A percentile compares a stretch with the other conserved stretches of the same genome.
phyloP scores from a whole-genome alignment of 2,113 vertebrate species.

The Castor canadensis region DNA sequence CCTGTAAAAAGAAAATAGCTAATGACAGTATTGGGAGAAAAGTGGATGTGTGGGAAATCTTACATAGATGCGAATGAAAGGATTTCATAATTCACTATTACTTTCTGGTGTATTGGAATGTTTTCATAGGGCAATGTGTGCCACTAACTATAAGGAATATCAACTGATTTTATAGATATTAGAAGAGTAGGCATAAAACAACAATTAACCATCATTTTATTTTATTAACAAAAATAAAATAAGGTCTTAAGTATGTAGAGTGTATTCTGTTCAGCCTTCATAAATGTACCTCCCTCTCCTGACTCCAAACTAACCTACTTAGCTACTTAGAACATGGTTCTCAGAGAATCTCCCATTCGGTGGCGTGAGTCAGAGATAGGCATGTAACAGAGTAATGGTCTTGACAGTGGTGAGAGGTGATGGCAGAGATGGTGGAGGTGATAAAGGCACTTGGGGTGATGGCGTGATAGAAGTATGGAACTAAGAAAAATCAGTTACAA shows the following conservation, averaged over 20 bases:
- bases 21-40: neutral
- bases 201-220: slow-evolving; percentile 33
- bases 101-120: neutral
- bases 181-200: slow-evolving; percentile 44
- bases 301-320: neutral
- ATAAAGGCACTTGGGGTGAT: rapidly evolving
- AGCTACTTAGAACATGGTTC: neutral
- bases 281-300: neutral
- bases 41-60: neutral
- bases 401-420: no score
- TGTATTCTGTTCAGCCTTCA: neutral
- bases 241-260: neutral
- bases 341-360: neutral
- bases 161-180: slow-evolving; percentile 22
- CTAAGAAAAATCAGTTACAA: neutral
- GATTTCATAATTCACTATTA: neutral
- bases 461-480: neutral
- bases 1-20: neutral
- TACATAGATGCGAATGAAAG: neutral
- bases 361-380: neutral
- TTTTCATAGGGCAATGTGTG: slow-evolving; percentile 12
- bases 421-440: neutral
- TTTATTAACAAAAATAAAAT: slow-evolving; percentile 50
- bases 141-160: slow-evolving; percentile 29
- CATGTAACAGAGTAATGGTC: no score